Conservation (phyloP, 2,888 invertebrate species). For the Lysandra coridon region DNA sequence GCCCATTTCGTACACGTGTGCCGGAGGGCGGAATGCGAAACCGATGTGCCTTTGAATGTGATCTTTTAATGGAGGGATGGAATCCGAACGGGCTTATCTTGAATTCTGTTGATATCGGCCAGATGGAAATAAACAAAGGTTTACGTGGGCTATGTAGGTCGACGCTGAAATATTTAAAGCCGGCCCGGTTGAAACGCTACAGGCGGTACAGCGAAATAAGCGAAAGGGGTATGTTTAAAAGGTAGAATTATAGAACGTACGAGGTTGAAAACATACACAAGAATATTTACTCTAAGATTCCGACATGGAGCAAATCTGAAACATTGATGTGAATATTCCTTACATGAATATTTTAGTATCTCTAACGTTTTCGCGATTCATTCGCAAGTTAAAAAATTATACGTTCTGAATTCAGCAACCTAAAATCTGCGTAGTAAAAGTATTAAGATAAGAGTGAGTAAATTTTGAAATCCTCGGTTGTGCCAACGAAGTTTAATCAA, state of each 20-base stretch:
- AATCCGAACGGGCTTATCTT: slow-evolving; percentile 30
- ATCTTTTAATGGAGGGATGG: slow-evolving; percentile 31
- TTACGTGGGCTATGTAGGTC: slow-evolving; percentile 33
- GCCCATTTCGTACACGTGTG: slow-evolving; percentile 2
- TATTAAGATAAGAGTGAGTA: slow-evolving; percentile 5
- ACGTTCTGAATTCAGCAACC: not conserved
- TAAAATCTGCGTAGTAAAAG: not conserved
- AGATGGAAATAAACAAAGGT: slow-evolving; percentile 35
- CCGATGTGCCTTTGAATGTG: slow-evolving; percentile 23
- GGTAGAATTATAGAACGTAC: slow-evolving; percentile 28
- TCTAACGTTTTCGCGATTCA: not conserved
- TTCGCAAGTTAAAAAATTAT: not conserved
- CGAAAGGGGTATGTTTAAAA: slow-evolving; percentile 33
- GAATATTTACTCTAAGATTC: not conserved
- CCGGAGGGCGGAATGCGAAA: slow-evolving; percentile 22
- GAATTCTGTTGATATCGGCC: slow-evolving; percentile 32
- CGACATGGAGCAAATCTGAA: not conserved
- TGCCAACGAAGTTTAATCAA: slow-evolving; percentile 52
- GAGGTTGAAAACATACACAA: not conserved
- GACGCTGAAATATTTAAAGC: slow-evolving; percentile 35
- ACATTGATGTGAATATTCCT: not conserved
- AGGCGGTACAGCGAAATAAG: slow-evolving; percentile 34
- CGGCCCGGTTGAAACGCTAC: slow-evolving; percentile 32
- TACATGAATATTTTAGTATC: not conserved
- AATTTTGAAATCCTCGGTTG: slow-evolving; percentile 2